Evolutionary conservation across 2,888 invertebrate genomes (phyloP), one percentile per base, ranked within the genome.

Genomic region (Drosophila recens): DNA sequence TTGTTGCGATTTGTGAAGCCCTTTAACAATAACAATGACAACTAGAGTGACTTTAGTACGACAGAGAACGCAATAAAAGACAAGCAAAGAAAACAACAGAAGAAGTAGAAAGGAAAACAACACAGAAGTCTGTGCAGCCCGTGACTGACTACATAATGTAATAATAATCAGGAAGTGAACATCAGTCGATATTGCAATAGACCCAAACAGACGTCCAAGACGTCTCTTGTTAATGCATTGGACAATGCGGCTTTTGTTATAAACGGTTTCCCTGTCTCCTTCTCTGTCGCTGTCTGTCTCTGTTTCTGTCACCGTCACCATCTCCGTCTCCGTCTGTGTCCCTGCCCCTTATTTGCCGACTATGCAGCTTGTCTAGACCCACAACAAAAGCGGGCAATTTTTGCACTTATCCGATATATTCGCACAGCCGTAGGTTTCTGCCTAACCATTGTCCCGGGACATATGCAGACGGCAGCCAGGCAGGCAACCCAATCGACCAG

Each of bases 331-430:
- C 34, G 38, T 40, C 51, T 33, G 30, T n/a, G 51, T 36, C 56
- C 20, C 34, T 64, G 48, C 57, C 52, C 64, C 63, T 59, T 58
- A 27, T 42, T 64, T 58, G 59, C 72, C 2, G 27, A 45, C 23
- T 23, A n/a, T 75, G 75, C 53, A 45, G 65, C 66, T 66, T 76
- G 87, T 84, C 85, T 85, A 84, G 82, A 79, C 87, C 71, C 36
- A 46, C 38, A 75, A 77, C 72, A 85, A 84, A 75, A 72, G 80
- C 70, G 46, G 48, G 48, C 49, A 63, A 72, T 53, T 79, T 69
- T 75, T 82, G 77, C 86, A 86, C 78, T 83, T 82, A 84, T 84
- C 75, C 79, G 68, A 77, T 82, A 77, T 82, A 86, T 80, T 85
- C 85, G 67, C 54, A 45, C 46, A 56, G 63, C 65, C 49, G 72